A percentile compares a stretch with the other conserved stretches of the same genome.
Evolutionary conservation across 2,113 vertebrate species (phyloP).

Genomic region (Microcebus jonahi): DNA sequence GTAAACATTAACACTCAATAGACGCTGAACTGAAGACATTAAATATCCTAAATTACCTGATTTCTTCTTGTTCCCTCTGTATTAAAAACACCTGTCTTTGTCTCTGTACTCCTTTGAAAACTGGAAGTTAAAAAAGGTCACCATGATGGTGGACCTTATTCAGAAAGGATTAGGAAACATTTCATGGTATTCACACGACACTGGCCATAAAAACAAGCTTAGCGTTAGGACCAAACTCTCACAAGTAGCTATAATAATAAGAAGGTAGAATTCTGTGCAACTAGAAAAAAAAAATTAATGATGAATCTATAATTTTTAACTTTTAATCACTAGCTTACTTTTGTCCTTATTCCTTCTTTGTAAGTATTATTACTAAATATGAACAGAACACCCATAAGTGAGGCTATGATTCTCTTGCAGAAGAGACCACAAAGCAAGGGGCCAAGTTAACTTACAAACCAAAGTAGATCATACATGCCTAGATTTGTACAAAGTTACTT

Average conservation of each 20-base stretch:
- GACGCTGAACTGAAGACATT: background rate
- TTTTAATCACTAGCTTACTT: constrained; percentile 25
- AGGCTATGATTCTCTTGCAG: background rate
- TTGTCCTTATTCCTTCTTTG: background rate
- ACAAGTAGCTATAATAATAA: background rate
- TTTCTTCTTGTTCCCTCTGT: background rate
- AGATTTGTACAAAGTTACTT: background rate
- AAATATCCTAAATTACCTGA: background rate
- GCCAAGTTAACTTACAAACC: background rate
- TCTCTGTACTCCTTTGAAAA: background rate
- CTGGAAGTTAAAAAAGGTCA: background rate
- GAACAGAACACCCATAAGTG: background rate
- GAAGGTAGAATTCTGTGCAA: background rate
- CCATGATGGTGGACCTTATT: background rate
- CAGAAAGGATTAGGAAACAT: background rate
- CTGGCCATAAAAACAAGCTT: background rate
- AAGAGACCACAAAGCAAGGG: background rate
- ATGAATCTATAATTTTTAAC: background rate
- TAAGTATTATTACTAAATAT: background rate
- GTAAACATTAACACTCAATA: background rate
- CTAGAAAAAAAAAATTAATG: background rate
- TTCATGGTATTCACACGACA: background rate
- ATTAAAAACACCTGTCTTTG: background rate
- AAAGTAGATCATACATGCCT: background rate
- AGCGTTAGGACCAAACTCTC: background rate